Evolutionary conservation across 2,888 invertebrate genomes (phyloP), one percentile per base, ranked within the genome.

Genomic region (Mongoloraphidia duomilia): DNA sequence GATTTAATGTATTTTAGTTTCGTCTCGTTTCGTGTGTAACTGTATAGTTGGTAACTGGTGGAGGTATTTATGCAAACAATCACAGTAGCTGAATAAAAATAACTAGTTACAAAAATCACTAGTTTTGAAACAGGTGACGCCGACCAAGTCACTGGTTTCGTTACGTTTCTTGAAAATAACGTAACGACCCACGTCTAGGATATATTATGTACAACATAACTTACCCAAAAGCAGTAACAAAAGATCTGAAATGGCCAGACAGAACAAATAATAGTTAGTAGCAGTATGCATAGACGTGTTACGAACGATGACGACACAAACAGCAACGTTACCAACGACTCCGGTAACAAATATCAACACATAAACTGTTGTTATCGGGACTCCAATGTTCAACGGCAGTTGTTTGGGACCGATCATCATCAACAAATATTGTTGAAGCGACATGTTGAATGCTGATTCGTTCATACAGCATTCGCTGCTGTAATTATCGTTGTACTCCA

Each of bases 221-320:
- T 80, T 66, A 85, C 92, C 93, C 58, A 91, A 79, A 5, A 88
- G 63, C 11, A 93, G 71, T 53, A 91, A 75, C 46, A 84, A 76
- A 13, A 93, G 70, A 65, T 94, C 93, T 14, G 91, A 90, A 12
- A 92, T 70, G 13, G 93, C 89, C 67, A 92, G 69, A 62, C 86
- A 91, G 71, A 92, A 88, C 44, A 93, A 73, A 63, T 93, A 94
- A 63, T 88, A 93, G 63, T 94, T 93, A 0, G 93, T 94, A 0
- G 91, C 85, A 0, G 90, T 89, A 59, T 89, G 90, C 82, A 94
- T 83, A 8, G 82, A 77, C 0, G 80, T 74, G 61, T 91, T 88
- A 35, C 77, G 76, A 9, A 83, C 76, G 47, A 93, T 91, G 11
- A 93, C 91, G 40, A 84, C 74, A 61, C 92, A 92, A 8, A 92